Percentiles rank a stretch among this genome's conserved stretches.
Evolutionary conservation across 2,888 invertebrate genomes (phyloP).

Genomic region (Phalangium opilio): DNA sequence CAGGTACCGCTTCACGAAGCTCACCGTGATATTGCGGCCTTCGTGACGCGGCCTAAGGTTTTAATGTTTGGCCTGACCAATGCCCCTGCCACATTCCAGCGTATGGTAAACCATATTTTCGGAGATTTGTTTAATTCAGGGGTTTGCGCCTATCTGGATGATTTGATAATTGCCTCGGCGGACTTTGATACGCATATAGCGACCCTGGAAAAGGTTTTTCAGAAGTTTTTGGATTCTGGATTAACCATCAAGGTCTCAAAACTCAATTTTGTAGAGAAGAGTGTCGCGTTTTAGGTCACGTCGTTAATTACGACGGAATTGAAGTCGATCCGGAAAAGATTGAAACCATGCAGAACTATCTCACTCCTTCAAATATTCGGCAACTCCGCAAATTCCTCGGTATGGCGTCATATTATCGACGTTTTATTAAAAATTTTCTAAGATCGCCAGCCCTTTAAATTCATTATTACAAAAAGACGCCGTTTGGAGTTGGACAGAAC

Average conservation of each 20-base stretch:
- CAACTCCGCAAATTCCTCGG: not conserved
- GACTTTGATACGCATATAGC: not conserved
- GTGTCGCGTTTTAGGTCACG: not conserved
- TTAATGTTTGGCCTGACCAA: not conserved
- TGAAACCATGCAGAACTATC: not conserved
- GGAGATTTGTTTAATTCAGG: not conserved
- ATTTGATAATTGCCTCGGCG: not conserved
- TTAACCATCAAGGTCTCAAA: not conserved
- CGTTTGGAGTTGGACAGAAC: no score
- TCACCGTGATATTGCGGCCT: conserved; percentile 15
- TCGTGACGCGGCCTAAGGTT: conserved; percentile 6
- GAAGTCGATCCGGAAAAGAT: not conserved
- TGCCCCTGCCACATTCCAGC: not conserved
- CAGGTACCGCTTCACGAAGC: conserved; percentile 13
- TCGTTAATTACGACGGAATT: not conserved
- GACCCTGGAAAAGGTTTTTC: not conserved
- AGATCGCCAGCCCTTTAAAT: not conserved
- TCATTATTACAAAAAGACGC: not conserved
- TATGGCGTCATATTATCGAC: not conserved
- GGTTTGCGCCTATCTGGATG: not conserved
- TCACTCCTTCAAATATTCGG: not conserved
- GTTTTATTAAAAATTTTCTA: not conserved
- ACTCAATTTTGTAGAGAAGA: not conserved
- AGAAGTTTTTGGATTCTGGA: not conserved
- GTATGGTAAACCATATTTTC: not conserved